Evolutionary conservation across 2,888 invertebrate species (phyloP).

Genomic region (Blastobasis adustella): DNA sequence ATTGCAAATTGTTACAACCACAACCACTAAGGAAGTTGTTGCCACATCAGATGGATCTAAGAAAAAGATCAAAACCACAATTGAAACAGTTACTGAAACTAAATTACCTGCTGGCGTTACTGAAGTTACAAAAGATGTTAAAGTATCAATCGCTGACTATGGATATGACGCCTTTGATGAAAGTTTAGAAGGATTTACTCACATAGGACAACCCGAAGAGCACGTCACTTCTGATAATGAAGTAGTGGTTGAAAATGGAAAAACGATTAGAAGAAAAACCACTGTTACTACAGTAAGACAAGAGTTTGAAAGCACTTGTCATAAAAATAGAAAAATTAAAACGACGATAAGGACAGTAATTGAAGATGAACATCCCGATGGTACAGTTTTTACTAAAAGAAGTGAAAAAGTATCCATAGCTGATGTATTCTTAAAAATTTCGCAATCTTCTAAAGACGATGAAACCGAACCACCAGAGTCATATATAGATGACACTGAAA

Average conservation of each 20-base stretch:
- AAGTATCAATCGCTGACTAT: constrained; percentile 54
- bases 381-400: constrained; percentile 53
- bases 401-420: constrained; percentile 60
- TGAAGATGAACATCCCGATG: constrained; percentile 61
- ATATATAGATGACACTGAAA: constrained; percentile 45
- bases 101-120: constrained; percentile 46
- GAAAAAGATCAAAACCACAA: constrained; percentile 52
- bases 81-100: constrained; percentile 50
- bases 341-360: constrained; percentile 42
- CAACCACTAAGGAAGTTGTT: constrained; percentile 54
- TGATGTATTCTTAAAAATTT: constrained; percentile 39
- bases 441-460: constrained; percentile 22
- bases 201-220: constrained; percentile 21
- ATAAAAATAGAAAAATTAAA: constrained; percentile 47
- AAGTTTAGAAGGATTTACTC: constrained; percentile 30
- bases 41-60: constrained; percentile 33
- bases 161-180: constrained; percentile 42
- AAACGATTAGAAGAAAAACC: constrained; percentile 45
- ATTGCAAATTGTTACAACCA: constrained; percentile 50
- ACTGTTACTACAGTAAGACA: constrained; percentile 48
- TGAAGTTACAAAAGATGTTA: constrained; percentile 59
- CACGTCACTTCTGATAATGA: constrained; percentile 27
- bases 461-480: constrained; percentile 29
- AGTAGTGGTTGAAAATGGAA: constrained; percentile 39
- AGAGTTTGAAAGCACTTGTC: constrained; percentile 42